These are phyloP conservation scores for Actias luna DNA, from an alignment of 2,888 invertebrate genomes.

Conservation along the genomic window DNA sequence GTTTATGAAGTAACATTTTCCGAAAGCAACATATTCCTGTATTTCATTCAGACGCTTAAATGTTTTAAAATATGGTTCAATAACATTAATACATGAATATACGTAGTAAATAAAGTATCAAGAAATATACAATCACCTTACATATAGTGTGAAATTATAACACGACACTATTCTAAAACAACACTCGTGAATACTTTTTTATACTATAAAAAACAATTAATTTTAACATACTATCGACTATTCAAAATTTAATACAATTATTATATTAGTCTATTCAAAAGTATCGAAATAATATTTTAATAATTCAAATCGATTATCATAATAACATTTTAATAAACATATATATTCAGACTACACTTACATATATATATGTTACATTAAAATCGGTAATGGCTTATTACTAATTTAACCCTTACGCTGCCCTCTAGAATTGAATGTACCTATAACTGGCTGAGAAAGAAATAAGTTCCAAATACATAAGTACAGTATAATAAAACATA, in stretches of 20 bases:
- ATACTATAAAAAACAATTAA: background rate
- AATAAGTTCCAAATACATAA: no score
- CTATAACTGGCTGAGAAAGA: no score
- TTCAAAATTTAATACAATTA: background rate
- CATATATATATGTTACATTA: background rate
- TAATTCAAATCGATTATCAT: background rate
- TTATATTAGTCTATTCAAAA: background rate
- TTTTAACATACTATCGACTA: background rate
- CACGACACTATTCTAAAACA: background rate
- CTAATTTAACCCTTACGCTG: no score
- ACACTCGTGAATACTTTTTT: background rate
- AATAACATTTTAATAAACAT: background rate
- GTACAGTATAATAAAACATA: no score
- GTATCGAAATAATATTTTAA: background rate
- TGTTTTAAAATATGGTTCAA: no score
- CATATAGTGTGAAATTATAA: background rate
- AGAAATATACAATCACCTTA: background rate
- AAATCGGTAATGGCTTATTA: background rate
- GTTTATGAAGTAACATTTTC: no score
- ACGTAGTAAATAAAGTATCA: background rate
- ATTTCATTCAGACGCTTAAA: no score
- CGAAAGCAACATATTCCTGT: no score
- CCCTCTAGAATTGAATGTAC: no score
- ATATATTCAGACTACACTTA: background rate
- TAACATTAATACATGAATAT: background rate